Conservation (phyloP, 2,888 invertebrate genomes). For the Drosophila kanekoi region DNA sequence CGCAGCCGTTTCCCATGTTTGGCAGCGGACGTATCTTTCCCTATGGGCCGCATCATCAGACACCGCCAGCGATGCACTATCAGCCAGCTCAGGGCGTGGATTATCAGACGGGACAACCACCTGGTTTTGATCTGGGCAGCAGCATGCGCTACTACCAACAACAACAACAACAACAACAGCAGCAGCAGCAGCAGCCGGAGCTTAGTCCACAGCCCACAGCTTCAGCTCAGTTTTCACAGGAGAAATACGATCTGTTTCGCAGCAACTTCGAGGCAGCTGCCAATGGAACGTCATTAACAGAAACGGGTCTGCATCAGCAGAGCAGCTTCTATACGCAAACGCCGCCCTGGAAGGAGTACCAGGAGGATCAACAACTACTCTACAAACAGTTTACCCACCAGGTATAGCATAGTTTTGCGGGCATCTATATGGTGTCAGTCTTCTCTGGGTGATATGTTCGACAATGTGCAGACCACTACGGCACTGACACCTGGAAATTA, state of each 20-base stretch:
- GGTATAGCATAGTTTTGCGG: slow-evolving; percentile 74
- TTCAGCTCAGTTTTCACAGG: slow-evolving; percentile 79
- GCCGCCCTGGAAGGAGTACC: slow-evolving; percentile 85
- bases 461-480: slow-evolving; percentile 36
- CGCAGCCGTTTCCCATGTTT: slow-evolving; percentile 85
- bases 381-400: slow-evolving; percentile 72
- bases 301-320: slow-evolving; percentile 77
- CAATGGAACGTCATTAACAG: slow-evolving; percentile 46
- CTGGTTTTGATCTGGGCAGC: slow-evolving; percentile 77
- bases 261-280: slow-evolving; percentile 87
- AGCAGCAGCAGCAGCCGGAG: slow-evolving; percentile 41
- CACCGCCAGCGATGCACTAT: slow-evolving; percentile 44
- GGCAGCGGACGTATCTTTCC: slow-evolving; percentile 70
- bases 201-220: slow-evolving; percentile 31
- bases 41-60: slow-evolving; percentile 48
- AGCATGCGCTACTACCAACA: slow-evolving; percentile 80
- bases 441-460: slow-evolving; percentile 70
- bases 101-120: slow-evolving; percentile 54
- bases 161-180: slow-evolving; percentile 63
- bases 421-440: slow-evolving; percentile 43
- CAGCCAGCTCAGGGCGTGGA: slow-evolving; percentile 55
- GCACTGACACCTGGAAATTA: slow-evolving; percentile 26
- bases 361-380: slow-evolving; percentile 73
- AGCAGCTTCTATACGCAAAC: slow-evolving; percentile 85
- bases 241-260: slow-evolving; percentile 87